Conservation (phyloP, 2,888 invertebrate genomes). For the Ectropis crepuscularia region DNA sequence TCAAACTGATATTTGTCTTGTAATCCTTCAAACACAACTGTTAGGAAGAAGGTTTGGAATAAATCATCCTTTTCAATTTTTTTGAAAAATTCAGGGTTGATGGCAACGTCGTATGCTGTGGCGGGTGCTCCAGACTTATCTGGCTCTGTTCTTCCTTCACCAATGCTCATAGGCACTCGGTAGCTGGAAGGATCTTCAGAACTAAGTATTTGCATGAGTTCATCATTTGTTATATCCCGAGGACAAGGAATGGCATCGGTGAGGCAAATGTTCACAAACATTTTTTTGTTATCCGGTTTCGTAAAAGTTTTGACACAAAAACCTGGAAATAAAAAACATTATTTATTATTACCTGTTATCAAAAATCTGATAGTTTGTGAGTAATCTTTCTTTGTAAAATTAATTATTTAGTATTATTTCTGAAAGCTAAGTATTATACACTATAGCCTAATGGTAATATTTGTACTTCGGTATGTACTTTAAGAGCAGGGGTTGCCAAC, state of each 20-base stretch:
- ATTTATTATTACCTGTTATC: background rate
- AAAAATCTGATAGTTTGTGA: background rate
- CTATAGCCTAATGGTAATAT: too few relatives aligned
- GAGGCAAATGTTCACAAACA: conserved; percentile 94
- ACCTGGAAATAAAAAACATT: conserved; percentile 77
- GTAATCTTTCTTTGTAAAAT: too few relatives aligned
- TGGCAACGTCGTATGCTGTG: conserved; percentile 92
- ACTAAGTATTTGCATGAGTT: conserved; percentile 87
- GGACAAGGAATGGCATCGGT: conserved; percentile 91
- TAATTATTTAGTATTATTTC: too few relatives aligned
- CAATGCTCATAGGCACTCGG: conserved; percentile 95
- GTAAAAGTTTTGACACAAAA: conserved; percentile 91
- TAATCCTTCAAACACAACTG: conserved; percentile 90
- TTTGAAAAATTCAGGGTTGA: conserved; percentile 90
- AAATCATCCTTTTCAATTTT: conserved; percentile 89
- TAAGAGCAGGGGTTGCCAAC: too few relatives aligned
- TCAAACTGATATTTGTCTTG: conserved; percentile 91
- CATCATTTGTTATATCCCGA: conserved; percentile 88
- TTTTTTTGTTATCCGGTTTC: conserved; percentile 87
- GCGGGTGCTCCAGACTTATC: conserved; percentile 91
- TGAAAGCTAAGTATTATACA: too few relatives aligned
- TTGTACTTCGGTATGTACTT: too few relatives aligned
- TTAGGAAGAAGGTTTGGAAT: conserved; percentile 92
- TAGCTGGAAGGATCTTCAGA: conserved; percentile 89
- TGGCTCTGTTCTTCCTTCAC: conserved; percentile 89